These are phyloP conservation scores for Urocyon cinereoargenteus DNA, from an alignment of 2,797 vertebrate genomes.

Conservation along the genomic window DNA sequence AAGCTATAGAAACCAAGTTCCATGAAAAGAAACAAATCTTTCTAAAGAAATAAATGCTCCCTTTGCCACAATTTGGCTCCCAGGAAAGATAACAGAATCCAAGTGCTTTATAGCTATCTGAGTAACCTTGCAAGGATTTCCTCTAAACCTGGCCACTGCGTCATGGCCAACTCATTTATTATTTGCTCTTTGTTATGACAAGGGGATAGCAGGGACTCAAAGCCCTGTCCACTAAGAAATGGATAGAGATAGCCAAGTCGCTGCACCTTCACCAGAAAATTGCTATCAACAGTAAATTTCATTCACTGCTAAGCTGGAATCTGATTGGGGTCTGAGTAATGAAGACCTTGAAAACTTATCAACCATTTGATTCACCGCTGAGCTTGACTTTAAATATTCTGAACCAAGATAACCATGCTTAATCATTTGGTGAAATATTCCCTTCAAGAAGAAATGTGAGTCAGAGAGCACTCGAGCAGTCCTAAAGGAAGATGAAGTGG, in stretches of 20 bases:
- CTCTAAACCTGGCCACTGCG: neutral
- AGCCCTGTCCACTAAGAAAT: neutral
- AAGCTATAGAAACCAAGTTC: conserved; percentile 32
- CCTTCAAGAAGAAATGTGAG: conserved; percentile 72
- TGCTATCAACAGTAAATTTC: neutral
- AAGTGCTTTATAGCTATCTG: neutral
- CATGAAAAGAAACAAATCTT: conserved; percentile 36
- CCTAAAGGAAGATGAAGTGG: conserved; percentile 80
- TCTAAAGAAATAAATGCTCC: conserved; percentile 45
- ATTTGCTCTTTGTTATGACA: conserved; percentile 31
- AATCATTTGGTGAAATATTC: conserved; percentile 73
- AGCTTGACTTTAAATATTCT: conserved; percentile 74
- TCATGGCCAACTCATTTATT: neutral
- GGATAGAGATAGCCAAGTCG: neutral
- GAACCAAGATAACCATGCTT: conserved; percentile 63
- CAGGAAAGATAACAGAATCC: neutral
- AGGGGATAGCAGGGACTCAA: neutral
- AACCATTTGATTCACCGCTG: conserved; percentile 69
- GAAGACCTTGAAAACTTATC: conserved; percentile 35
- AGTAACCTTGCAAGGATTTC: neutral
- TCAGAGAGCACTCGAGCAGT: conserved; percentile 60
- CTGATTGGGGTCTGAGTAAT: conserved; percentile 31
- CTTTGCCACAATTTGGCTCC: conserved; percentile 2
- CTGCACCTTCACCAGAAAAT: neutral
- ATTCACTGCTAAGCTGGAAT: conserved; percentile 52